phyloP scores from a whole-genome alignment of 2,888 invertebrate genomes.

The Conistra vaccinii region DNA sequence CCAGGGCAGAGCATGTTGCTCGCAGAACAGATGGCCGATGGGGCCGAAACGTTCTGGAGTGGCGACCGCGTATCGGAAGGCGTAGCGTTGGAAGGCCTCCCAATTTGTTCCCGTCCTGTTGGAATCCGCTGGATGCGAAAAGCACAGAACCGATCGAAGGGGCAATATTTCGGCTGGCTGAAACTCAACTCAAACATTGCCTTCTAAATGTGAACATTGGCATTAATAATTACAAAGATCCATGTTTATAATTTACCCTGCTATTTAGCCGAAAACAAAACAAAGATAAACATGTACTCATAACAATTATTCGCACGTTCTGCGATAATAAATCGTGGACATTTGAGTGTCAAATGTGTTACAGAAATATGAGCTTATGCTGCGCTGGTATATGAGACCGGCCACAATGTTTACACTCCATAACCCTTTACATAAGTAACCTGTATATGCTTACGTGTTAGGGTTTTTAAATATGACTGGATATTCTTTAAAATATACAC shows the following conservation, averaged over 20 bases:
- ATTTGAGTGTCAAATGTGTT: conserved; percentile 49
- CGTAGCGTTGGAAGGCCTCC: background rate
- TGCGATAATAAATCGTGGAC: conserved; percentile 37
- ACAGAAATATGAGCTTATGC: conserved; percentile 45
- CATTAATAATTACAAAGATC: conserved; percentile 9
- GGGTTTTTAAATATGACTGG: background rate
- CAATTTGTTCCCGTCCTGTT: too few species aligned
- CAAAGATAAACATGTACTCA: conserved; percentile 39
- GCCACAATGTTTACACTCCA: conserved; percentile 19
- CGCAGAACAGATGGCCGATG: too few species aligned
- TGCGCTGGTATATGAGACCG: conserved; percentile 10
- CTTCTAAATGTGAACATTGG: background rate
- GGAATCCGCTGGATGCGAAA: background rate
- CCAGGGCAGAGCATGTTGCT: too few species aligned
- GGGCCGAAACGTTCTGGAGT: too few species aligned
- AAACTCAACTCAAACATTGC: background rate
- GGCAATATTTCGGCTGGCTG: too few species aligned
- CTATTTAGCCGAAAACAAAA: conserved; percentile 25
- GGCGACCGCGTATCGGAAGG: too few species aligned
- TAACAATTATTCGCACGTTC: conserved; percentile 42
- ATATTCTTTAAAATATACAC: background rate
- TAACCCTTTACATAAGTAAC: conserved; percentile 19
- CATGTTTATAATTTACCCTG: conserved; percentile 4
- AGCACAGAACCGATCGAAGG: background rate
- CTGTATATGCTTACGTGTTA: background rate